Base-by-base conservation (phyloP, 2,797 vertebrate species). In the Enteromius trimaculatus region DNA sequence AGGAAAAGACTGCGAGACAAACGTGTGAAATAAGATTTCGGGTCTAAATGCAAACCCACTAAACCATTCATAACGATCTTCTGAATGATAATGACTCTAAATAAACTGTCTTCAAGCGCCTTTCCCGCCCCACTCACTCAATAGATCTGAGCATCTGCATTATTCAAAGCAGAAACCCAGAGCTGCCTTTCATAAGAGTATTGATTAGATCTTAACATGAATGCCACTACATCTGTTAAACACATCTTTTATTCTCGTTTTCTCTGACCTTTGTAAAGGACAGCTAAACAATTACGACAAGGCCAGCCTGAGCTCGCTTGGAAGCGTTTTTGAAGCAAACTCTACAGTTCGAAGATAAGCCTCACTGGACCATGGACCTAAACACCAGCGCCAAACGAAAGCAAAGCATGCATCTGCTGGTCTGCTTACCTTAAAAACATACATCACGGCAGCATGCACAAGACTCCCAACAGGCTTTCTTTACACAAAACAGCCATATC, bases 81-180 rank as follows among this genome's bases (percentile, higher is more conserved):
- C 55, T 58, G 3, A 47, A 31, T 47, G 64, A 58, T 69, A 69
- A 83, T 14, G 64, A 39, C 68, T 60, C 26, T 21, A 62, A 77
- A 77, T 23, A 77, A 44, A 60, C 64, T 11, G 37, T 83, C 64
- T 31, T 70, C 26, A 44, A 47, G 26, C 1, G 4, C 16, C 1
- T 10, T 44, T 13, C 51, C 71, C 47, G 9, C 49, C 81, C 74
- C 23, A 11, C 47, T 47, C 74, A 77, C 65, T 83, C 74, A 77
- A 77, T 21, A 69, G 9, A 82, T 13, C 74, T 34, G 64, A 83
- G 70, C 81, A 83, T 70, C 74, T 83, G 74, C 65, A 83, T 83
- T 83, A 83, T 83, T 83, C 75, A 83, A 47, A 77, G 51, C 64
- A 82, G 64, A 83, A 83, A 77, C 81, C 74, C 3, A 77, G 81